Base-by-base conservation (phyloP, 2,113 vertebrate genomes). In the Dromaius novaehollandiae region DNA sequence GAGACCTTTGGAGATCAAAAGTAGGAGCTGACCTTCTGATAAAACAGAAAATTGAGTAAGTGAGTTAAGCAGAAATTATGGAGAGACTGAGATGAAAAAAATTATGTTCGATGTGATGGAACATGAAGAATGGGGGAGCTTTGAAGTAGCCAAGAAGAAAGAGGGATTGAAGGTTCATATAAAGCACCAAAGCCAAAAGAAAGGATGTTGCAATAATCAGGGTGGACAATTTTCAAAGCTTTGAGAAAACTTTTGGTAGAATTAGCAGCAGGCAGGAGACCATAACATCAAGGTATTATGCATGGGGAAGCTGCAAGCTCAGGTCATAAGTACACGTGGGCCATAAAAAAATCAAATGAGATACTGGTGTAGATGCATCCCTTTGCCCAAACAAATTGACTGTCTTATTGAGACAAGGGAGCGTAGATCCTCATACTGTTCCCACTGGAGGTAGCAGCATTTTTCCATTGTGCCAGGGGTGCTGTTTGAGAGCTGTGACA, bases 361-460 rank as follows among this genome's bases (percentile, higher is more conserved):
- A 73, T 6, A 3, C 22, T 65, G 6, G 7, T 44, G 8, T 6
- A 70, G 0, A 21, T 9, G 15, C 2, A 20, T 18, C 22, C 8
- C 5, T 61, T 77, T 61, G 15, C 17, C 56, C 61, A 32, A 75
- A 32, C 4, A 28, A 18, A 50, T 20, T 22, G 40, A 53, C 19
- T 65, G 26, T 50, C 48, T 71, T 30, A 10, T 7, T 75, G 22
- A 61, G 82, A 22, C 7, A 56, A 66, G 42, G 76, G 73, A 82
- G 56, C 9, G 3, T 17, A 36, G 9, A 10, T 40, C 55, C 32
- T 86, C 10, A 4, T 12, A 8, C 13, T n/a, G 6, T 15, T 83
- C 12, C 40, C 11, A 21, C 1, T 2, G 19, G 25, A 61, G 30
- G 21, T 16, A 69, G 10, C 18, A 53, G 3, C 22, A 48, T 7